Evolutionary conservation across 2,797 vertebrate genomes (phyloP).

Genomic region (Gouania willdenowi): DNA sequence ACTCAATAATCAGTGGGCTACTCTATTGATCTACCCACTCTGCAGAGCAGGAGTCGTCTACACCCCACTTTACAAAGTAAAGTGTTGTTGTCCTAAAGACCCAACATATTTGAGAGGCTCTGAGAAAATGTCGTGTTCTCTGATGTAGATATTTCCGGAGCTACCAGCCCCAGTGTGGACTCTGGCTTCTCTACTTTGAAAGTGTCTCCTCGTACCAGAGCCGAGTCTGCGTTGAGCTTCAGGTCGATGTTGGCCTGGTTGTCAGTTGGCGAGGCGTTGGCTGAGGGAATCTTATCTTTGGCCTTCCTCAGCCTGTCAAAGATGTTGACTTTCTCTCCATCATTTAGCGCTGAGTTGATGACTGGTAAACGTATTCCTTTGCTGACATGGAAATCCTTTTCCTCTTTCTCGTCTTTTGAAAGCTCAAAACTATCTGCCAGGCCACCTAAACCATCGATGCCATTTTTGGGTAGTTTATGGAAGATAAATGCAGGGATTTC

Average conservation of each 20-base stretch:
- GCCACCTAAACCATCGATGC: conserved; percentile 9
- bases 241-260: conserved; percentile 20
- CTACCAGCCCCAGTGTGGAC: conserved; percentile 2
- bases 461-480: conserved; percentile 59
- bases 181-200: conserved; percentile 65
- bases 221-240: conserved; percentile 13
- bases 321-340: conserved; percentile 55
- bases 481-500: conserved; percentile 63
- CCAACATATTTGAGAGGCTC: conserved; percentile 74
- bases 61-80: no score
- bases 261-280: conserved; percentile 24
- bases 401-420: conserved; percentile 22
- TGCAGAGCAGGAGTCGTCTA: no score
- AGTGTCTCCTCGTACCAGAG: conserved; percentile 53
- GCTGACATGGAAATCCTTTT: conserved; percentile 50
- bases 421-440: conserved; percentile 17
- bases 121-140: conserved; percentile 52
- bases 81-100: conserved; percentile 48
- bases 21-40: no score
- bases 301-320: conserved; percentile 63
- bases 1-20: no score
- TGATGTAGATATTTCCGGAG: conserved; percentile 22
- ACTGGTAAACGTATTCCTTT: conserved; percentile 55
- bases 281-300: conserved; percentile 31
- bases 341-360: conserved; percentile 18